phyloP scores from a whole-genome alignment of 1,140 invertebrate species.

The Drosophila mayri region DNA sequence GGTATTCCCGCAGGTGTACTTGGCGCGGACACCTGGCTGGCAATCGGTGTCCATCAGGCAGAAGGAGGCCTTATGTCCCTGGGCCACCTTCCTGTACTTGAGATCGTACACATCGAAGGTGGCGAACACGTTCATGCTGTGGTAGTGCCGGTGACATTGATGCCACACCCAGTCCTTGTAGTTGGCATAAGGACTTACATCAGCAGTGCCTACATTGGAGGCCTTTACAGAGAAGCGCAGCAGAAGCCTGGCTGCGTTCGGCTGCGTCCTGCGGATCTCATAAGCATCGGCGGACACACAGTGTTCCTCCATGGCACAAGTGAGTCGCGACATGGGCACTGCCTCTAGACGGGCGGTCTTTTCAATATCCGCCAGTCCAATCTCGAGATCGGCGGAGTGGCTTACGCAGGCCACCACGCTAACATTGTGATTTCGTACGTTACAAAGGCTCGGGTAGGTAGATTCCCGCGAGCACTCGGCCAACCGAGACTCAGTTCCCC shows the following conservation, averaged over 20 bases:
- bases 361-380: constrained; percentile 92
- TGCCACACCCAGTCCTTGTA: constrained; percentile 98
- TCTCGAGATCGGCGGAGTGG: constrained; percentile 92
- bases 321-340: constrained; percentile 91
- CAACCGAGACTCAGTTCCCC: constrained; percentile 90
- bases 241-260: constrained; percentile 58
- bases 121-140: constrained; percentile 99
- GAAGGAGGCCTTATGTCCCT: constrained; percentile 98
- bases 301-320: constrained; percentile 98
- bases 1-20: constrained; percentile 95
- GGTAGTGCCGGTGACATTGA: constrained; percentile 98
- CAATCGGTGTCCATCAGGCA: constrained; percentile 98
- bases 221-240: constrained; percentile 88
- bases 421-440: constrained; percentile 87
- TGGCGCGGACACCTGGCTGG: constrained; percentile 88
- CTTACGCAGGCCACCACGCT: constrained; percentile 90
- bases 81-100: constrained; percentile 91
- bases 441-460: constrained; percentile 82
- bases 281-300: constrained; percentile 94
- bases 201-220: constrained; percentile 94
- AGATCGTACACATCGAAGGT: constrained; percentile 95
- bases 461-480: constrained; percentile 89
- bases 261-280: constrained; percentile 86
- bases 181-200: constrained; percentile 94
- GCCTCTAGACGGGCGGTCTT: constrained; percentile 95